Conservation (phyloP, 2,888 invertebrate genomes). For the Lasioglossum lativentre region DNA sequence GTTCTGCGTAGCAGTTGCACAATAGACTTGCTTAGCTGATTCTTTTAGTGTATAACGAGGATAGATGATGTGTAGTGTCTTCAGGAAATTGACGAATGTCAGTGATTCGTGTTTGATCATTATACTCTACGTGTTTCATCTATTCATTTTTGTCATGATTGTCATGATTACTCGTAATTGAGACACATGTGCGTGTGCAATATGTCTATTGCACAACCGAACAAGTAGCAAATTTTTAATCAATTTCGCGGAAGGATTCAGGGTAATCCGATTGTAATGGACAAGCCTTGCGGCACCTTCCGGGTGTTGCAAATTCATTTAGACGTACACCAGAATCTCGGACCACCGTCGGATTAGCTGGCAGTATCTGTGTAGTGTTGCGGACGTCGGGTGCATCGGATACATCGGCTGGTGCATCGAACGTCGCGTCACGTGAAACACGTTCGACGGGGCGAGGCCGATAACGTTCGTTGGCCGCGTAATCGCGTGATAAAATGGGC, state of each 20-base stretch:
- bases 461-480: neutral
- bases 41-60: too few relatives aligned
- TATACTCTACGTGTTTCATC: too few relatives aligned
- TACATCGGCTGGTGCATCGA: neutral
- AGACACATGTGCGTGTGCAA: too few relatives aligned
- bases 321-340: neutral
- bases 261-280: neutral
- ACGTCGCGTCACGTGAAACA: neutral
- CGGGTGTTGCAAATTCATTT: slow-evolving; percentile 1
- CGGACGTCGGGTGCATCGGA: neutral
- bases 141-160: too few relatives aligned
- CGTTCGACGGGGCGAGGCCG: neutral
- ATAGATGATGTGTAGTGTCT: neutral
- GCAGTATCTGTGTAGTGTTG: neutral
- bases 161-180: too few relatives aligned
- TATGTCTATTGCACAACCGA: too few relatives aligned
- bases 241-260: neutral
- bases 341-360: neutral
- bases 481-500: slow-evolving; percentile 23
- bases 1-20: neutral
- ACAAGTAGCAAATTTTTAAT: neutral
- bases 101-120: too few relatives aligned
- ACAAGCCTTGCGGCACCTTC: neutral
- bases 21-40: neutral
- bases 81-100: neutral